Conservation (phyloP, 1,140 invertebrate genomes). For the Gerris buenoi region DNA sequence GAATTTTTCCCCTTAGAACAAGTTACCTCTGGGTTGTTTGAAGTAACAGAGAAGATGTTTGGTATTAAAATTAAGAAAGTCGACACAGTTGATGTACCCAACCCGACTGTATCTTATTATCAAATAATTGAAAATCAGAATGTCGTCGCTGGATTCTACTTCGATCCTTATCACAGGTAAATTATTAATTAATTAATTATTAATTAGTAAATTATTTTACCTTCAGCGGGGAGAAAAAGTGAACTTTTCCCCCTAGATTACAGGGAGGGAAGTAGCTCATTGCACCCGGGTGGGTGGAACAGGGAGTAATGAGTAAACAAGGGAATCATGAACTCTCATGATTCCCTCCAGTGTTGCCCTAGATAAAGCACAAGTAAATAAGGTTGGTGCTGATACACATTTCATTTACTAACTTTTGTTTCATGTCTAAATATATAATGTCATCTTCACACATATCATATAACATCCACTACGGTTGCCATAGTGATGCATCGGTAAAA, state of each 20-base stretch:
- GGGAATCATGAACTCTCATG: no score
- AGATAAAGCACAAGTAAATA: no score
- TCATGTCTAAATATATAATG: no score
- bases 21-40: constrained; percentile 60
- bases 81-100: constrained; percentile 49
- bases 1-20: constrained; percentile 70
- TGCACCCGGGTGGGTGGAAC: no score
- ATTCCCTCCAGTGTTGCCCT: no score
- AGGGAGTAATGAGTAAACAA: no score
- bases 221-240: background rate
- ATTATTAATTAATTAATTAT: constrained; percentile 1
- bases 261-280: background rate
- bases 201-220: background rate
- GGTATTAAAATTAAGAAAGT: constrained; percentile 62
- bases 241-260: background rate
- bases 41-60: constrained; percentile 53
- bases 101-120: constrained; percentile 70
- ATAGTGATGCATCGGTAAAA: no score
- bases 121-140: constrained; percentile 58
- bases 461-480: no score
- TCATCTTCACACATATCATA: no score
- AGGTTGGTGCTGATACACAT: no score
- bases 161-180: constrained; percentile 61
- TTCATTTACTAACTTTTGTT: no score
- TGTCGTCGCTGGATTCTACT: constrained; percentile 62